These are phyloP conservation scores for Noctua janthina DNA, from an alignment of 2,888 invertebrate genomes.

Conservation along the genomic window DNA sequence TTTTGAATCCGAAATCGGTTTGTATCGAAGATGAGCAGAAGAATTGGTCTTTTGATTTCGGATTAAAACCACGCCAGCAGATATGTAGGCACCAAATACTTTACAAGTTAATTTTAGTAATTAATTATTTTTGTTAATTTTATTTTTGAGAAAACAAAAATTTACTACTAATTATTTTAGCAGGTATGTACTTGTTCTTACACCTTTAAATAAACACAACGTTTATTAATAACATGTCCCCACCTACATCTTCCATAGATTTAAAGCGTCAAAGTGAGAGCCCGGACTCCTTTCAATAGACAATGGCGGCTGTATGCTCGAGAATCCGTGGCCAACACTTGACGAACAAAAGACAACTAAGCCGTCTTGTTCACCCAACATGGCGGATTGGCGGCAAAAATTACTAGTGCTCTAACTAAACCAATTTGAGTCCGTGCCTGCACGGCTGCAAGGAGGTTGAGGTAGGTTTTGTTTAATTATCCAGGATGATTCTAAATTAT, in stretches of 20 bases:
- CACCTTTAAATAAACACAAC: neutral
- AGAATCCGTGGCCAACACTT: slow-evolving; percentile 62
- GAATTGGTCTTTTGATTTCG: neutral
- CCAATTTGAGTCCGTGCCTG: slow-evolving; percentile 30
- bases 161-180: neutral
- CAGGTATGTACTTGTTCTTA: neutral
- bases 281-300: slow-evolving; percentile 62
- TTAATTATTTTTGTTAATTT: too few species aligned
- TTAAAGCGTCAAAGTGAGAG: slow-evolving; percentile 61
- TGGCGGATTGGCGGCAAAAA: slow-evolving; percentile 35
- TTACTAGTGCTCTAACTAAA: slow-evolving; percentile 40
- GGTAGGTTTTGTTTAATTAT: neutral
- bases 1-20: neutral
- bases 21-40: neutral
- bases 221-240: neutral
- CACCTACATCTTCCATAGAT: slow-evolving; percentile 4
- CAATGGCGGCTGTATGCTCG: slow-evolving; percentile 71
- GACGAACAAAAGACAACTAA: slow-evolving; percentile 70
- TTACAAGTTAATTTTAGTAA: neutral
- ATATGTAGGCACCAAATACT: neutral
- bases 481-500: neutral
- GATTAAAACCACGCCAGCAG: neutral
- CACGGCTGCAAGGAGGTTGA: slow-evolving; percentile 10
- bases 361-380: slow-evolving; percentile 43
- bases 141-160: neutral